Conservation (phyloP, 2,797 vertebrate genomes). For the Mormyrops boulengeri region DNA sequence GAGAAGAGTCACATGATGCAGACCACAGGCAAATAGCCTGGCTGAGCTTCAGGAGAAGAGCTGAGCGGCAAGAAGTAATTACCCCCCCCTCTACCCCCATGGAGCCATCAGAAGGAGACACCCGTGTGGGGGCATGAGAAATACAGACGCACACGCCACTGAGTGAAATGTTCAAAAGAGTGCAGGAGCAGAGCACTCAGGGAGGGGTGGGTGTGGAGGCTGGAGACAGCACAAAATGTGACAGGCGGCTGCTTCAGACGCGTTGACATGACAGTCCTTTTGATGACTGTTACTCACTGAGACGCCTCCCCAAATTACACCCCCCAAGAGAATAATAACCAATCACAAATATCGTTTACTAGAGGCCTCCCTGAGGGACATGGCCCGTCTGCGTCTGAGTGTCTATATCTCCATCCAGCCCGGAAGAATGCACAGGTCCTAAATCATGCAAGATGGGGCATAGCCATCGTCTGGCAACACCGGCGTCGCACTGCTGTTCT, state of each 20-base stretch:
- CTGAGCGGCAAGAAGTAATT: background rate
- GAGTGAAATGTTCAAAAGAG: background rate
- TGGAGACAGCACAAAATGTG: background rate
- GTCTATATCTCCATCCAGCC: background rate
- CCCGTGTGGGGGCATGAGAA: background rate
- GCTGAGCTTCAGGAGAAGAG: background rate
- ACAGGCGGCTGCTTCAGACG: background rate
- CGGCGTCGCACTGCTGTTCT: background rate
- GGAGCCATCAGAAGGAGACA: background rate
- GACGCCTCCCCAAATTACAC: background rate
- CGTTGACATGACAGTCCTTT: background rate
- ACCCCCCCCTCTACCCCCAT: background rate
- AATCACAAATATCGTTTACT: constrained; percentile 13
- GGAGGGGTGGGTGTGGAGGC: background rate
- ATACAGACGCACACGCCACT: background rate
- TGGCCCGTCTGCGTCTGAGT: background rate
- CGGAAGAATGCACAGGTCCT: background rate
- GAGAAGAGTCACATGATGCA: background rate
- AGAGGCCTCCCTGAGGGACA: background rate
- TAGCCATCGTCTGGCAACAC: background rate
- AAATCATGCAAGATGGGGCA: background rate
- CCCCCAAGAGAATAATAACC: constrained; percentile 9
- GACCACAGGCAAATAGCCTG: background rate
- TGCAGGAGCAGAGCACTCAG: background rate
- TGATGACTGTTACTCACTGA: background rate